These are phyloP conservation scores for Rhinolophus sinicus DNA, from an alignment of 2,113 vertebrate species.

Conservation along the genomic window DNA sequence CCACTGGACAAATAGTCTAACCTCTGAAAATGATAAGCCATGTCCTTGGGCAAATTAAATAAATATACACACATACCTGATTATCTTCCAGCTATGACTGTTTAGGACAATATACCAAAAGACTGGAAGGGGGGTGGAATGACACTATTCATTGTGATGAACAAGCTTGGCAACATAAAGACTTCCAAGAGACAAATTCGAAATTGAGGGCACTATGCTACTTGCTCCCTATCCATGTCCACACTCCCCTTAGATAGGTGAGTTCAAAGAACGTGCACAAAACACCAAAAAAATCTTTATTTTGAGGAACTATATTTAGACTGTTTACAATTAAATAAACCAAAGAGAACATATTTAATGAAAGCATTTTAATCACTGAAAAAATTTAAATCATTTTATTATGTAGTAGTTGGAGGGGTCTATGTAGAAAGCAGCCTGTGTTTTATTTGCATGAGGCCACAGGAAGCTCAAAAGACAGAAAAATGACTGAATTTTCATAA, in stretches of 20 bases:
- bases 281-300: neutral
- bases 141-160: neutral
- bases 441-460: neutral
- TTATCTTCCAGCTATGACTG: neutral
- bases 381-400: slow-evolving; percentile 21
- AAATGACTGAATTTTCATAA: neutral
- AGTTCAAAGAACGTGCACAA: neutral
- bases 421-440: neutral
- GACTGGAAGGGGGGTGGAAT: neutral
- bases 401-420: neutral
- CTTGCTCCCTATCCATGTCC: neutral
- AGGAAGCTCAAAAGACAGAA: neutral
- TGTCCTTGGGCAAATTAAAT: neutral
- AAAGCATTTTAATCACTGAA: neutral
- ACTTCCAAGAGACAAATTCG: neutral
- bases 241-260: neutral
- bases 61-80: neutral
- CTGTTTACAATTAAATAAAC: neutral
- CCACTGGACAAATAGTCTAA: neutral
- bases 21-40: neutral
- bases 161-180: neutral
- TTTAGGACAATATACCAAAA: neutral
- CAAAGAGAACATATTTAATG: neutral
- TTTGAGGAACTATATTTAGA: neutral
- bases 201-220: neutral